phyloP scores from a whole-genome alignment of 2,797 vertebrate genomes.

The Chelon auratus region DNA sequence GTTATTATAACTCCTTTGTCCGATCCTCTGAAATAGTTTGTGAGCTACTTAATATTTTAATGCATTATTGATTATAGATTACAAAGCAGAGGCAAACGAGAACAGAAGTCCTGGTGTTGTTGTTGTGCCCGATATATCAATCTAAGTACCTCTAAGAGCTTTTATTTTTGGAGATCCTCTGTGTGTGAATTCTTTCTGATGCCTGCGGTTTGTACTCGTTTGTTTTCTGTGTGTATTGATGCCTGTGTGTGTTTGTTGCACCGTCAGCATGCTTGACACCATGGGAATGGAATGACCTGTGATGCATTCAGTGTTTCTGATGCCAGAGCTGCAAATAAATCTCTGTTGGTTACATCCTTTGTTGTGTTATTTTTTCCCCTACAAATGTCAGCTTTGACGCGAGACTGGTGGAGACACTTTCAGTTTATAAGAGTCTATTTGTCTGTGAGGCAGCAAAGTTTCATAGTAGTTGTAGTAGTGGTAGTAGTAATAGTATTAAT shows the following conservation, averaged over 20 bases:
- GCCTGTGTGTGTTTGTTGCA: slow-evolving; percentile 70
- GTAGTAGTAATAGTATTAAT: too few relatives aligned
- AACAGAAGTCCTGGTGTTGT: slow-evolving; percentile 45
- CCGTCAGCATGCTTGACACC: slow-evolving; percentile 78
- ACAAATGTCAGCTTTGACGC: background rate
- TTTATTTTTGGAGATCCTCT: slow-evolving; percentile 75
- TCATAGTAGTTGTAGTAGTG: too few relatives aligned
- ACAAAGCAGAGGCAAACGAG: slow-evolving; percentile 57
- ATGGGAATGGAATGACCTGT: slow-evolving; percentile 71
- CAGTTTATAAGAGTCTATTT: too few relatives aligned
- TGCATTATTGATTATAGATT: slow-evolving; percentile 65
- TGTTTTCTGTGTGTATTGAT: slow-evolving; percentile 60
- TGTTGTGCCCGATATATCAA: slow-evolving; percentile 64
- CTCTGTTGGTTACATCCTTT: slow-evolving; percentile 58
- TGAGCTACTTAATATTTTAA: slow-evolving; percentile 74
- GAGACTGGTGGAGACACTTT: too few relatives aligned
- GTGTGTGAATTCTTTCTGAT: slow-evolving; percentile 70
- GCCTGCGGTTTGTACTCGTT: slow-evolving; percentile 75
- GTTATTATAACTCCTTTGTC: slow-evolving; percentile 65
- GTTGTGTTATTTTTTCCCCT: background rate
- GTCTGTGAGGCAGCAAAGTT: too few relatives aligned
- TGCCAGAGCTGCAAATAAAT: slow-evolving; percentile 75
- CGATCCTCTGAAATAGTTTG: slow-evolving; percentile 67
- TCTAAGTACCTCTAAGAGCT: slow-evolving; percentile 76
- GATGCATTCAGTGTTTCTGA: slow-evolving; percentile 74